Evolutionary conservation across 1,140 invertebrate genomes (phyloP), one percentile per base, ranked within the genome.

Genomic region (Ceratina australensis): DNA sequence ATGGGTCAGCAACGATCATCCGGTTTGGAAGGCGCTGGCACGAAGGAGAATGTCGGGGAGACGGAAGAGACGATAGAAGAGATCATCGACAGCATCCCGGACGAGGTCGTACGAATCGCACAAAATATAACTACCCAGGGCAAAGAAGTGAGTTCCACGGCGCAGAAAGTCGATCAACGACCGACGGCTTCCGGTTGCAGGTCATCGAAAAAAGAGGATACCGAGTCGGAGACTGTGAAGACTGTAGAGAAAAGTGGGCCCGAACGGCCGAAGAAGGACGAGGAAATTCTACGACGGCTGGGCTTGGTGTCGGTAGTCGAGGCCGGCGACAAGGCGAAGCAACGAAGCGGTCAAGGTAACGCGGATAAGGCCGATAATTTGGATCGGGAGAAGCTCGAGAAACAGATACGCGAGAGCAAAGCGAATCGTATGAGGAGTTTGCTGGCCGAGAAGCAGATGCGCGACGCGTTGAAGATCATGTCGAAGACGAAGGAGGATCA

Each of bases 361-460:
- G 28, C n/a, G 2, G 80, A 84, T 3, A 86, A 85, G 15, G 18
- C 28, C 10, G 78, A 83, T 20, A 81, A 49, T 0, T n/a, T 87
- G 16, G 81, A 89, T 12, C 84, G 89, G 0, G 90, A 90, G 24
- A 89, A 89, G 33, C 60, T 92, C 10, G 90, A 92, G 78, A 90
- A 90, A 16, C 88, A 92, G 33, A 57, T 91, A 13, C 87, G 88
- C 8, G 90, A 90, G 42, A 90, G 89, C 56, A 92, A 91, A 26
- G 90, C 90, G 0, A 91, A 92, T 42, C 81, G 90, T 15, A 88
- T 90, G 22, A 87, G 90, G 20, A 91, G 90, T 74, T 65, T 91
- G 8, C 16, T 91, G n/a, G 90, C 90, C 5, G 90, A 91, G 33
- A 92, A 92, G n/a, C 90, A 92, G 73, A 91, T 91, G 90, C 88